Conservation (phyloP, 2,797 vertebrate species). For the Poecile montanus region DNA sequence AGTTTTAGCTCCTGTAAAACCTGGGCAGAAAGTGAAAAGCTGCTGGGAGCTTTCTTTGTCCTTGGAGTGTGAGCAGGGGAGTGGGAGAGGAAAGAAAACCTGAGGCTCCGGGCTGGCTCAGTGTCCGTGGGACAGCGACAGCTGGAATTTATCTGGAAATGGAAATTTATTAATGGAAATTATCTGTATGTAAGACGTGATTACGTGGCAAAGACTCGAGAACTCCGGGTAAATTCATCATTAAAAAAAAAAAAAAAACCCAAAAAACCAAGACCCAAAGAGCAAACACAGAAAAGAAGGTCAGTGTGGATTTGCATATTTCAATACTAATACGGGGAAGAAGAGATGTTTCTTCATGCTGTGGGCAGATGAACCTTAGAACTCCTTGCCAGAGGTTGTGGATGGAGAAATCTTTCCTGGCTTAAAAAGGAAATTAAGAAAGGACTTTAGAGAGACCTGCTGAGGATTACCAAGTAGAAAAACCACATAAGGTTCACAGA, state of each 20-base stretch:
- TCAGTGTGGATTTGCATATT: neutral
- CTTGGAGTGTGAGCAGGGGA: neutral
- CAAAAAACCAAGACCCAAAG: accelerated
- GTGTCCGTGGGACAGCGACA: neutral
- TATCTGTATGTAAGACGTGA: neutral
- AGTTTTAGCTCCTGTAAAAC: neutral
- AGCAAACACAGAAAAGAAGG: neutral
- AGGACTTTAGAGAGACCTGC: neutral
- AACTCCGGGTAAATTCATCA: neutral
- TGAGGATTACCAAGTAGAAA: neutral
- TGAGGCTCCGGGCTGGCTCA: neutral
- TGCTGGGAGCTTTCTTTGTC: neutral
- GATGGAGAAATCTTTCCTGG: neutral
- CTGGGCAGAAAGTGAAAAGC: neutral
- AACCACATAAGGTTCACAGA: neutral
- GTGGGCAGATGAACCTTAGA: neutral
- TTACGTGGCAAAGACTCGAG: neutral
- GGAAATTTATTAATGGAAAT: neutral
- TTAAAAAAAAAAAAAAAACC: neutral
- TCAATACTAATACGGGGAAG: neutral
- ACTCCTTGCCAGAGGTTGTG: neutral
- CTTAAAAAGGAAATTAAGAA: neutral
- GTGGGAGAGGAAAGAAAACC: neutral
- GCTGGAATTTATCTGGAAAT: neutral
- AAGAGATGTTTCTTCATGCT: neutral